Conservation (phyloP, 2,113 vertebrate genomes). For the Podiceps cristatus region DNA sequence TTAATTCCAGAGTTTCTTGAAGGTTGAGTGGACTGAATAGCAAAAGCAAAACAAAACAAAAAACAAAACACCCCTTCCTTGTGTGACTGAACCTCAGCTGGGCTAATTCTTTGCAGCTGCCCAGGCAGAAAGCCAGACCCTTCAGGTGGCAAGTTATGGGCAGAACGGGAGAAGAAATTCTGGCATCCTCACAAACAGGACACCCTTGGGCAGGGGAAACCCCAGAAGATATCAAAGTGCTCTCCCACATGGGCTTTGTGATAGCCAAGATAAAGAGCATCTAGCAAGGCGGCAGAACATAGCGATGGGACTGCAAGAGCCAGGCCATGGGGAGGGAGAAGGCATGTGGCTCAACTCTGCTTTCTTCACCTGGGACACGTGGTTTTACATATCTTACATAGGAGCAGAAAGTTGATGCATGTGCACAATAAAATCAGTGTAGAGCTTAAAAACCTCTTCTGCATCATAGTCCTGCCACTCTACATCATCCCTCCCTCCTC, state of each 20-base stretch:
- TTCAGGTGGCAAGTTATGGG: conserved; percentile 1
- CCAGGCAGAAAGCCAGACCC: conserved; percentile 33
- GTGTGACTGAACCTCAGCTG: not conserved
- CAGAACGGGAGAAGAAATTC: not conserved
- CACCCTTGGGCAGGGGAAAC: conserved; percentile 22
- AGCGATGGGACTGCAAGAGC: not conserved
- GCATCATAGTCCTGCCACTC: not conserved
- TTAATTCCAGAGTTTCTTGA: not conserved
- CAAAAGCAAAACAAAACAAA: not conserved
- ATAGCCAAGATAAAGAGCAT: not conserved
- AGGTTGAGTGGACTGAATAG: not conserved
- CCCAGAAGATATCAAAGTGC: not conserved
- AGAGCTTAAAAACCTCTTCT: not conserved
- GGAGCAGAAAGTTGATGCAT: not conserved
- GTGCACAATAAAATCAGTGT: not conserved
- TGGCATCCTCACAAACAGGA: conserved; percentile 10
- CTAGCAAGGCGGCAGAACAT: not conserved
- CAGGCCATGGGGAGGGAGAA: not conserved
- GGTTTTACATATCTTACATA: not conserved
- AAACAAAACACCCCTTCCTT: not conserved
- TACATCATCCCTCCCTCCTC: not conserved
- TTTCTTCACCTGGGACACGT: not conserved
- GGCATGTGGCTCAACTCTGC: not conserved
- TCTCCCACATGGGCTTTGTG: not conserved
- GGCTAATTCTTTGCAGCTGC: conserved; percentile 44